Percentiles rank a stretch among this genome's conserved stretches.
These are phyloP conservation scores for Diprion similis DNA, from an alignment of 1,140 invertebrate species.

Conservation along the genomic window DNA sequence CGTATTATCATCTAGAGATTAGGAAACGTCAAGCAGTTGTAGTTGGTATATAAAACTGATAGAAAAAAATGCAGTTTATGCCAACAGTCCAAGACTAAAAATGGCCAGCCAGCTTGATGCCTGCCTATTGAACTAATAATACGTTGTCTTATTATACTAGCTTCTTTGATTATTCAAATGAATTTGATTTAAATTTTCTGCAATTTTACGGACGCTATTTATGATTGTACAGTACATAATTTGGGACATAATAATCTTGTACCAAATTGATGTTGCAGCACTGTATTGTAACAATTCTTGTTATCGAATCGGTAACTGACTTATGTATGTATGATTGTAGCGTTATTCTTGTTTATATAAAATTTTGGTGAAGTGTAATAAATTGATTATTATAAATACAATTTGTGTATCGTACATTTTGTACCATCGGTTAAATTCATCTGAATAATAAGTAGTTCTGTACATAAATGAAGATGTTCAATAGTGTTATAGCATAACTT, in stretches of 20 bases:
- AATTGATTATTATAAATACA: constrained; percentile 48
- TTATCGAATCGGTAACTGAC: constrained; percentile 35
- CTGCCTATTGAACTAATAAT: constrained; percentile 55
- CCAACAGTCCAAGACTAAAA: background rate
- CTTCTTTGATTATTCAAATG: constrained; percentile 42
- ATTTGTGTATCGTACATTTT: constrained; percentile 42
- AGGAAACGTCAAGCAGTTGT: constrained; percentile 2
- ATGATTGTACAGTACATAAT: constrained; percentile 47
- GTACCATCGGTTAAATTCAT: constrained; percentile 44
- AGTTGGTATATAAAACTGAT: constrained; percentile 6
- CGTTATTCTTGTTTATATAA: constrained; percentile 50
- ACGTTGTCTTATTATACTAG: constrained; percentile 46
- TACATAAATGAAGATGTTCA: constrained; percentile 29
- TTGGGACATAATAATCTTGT: constrained; percentile 46
- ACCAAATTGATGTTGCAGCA: constrained; percentile 48
- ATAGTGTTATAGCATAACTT: background rate
- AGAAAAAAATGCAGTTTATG: background rate
- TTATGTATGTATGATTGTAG: constrained; percentile 44
- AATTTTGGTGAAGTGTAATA: constrained; percentile 52
- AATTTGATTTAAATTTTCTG: constrained; percentile 35
- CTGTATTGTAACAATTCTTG: constrained; percentile 41
- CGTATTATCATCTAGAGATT: background rate
- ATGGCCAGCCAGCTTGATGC: constrained; percentile 57
- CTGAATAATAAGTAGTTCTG: constrained; percentile 42
- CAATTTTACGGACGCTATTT: constrained; percentile 36